Percentiles rank a stretch among this genome's conserved stretches.
These are phyloP conservation scores for Corella eumyota DNA, from an alignment of 23 tunicate genomes.

Conservation along the genomic window DNA sequence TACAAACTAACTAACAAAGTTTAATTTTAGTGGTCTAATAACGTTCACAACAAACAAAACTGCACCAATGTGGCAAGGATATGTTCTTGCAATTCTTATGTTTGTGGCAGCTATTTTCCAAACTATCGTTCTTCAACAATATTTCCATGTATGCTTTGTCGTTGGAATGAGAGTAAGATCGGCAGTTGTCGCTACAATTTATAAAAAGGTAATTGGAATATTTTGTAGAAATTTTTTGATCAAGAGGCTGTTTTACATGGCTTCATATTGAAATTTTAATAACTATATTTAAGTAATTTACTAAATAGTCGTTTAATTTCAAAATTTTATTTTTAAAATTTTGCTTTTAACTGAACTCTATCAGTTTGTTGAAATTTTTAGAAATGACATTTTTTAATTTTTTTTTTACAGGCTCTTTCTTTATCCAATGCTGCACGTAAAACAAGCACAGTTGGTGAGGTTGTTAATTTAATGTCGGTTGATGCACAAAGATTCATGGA, in stretches of 20 bases:
- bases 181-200: constrained; percentile 65
- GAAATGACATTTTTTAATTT: neutral
- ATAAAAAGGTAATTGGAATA: constrained; percentile 45
- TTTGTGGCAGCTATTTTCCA: constrained; percentile 65
- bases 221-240: neutral
- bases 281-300: neutral
- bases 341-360: too few species aligned
- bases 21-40: constrained; percentile 50
- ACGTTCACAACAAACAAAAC: constrained; percentile 21
- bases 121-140: constrained; percentile 75
- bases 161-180: constrained; percentile 88
- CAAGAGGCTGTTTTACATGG: neutral
- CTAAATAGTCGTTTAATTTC: neutral
- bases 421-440: constrained; percentile 67
- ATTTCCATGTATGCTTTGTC: constrained; percentile 74
- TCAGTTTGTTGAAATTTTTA: neutral
- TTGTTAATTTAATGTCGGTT: constrained; percentile 95
- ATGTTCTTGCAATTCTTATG: constrained; percentile 41
- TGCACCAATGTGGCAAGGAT: constrained; percentile 84
- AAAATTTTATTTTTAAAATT: neutral
- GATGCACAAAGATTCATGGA: constrained; percentile 97
- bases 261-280: neutral
- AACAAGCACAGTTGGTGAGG: constrained; percentile 90
- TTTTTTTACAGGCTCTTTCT: constrained; percentile 47
- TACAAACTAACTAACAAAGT: too few species aligned